Evolutionary conservation across 2,888 invertebrate species (phyloP), one percentile per base, ranked within the genome.

Genomic region (Brachylomia viminalis): DNA sequence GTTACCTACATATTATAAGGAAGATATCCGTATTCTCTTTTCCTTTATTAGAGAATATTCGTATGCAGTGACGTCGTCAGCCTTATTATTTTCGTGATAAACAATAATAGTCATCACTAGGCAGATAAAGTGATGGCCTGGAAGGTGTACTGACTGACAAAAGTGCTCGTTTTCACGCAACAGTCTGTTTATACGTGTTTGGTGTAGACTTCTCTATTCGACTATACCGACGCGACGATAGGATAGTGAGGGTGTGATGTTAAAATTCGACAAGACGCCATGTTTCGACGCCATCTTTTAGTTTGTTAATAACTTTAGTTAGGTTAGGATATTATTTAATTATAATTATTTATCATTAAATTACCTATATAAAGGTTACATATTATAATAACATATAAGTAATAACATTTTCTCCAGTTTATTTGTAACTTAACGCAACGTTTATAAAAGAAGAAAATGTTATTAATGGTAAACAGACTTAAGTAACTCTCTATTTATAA

Each of bases 41-140:
- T 82, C 83, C 84, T 81, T 85, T 86, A 91, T 90, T 90, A 91
- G 70, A 82, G 87, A 91, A 89, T 83, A 93, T 93, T 93, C 87
- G 86, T 84, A 92, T 91, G 90, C 92, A 89, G 86, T 79, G 86
- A 77, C 87, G 83, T 80, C 83, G 81, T 79, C 86, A 79, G 80
- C 85, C 88, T 91, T 91, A 91, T 92, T 90, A 92, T 90, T 87
- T 90, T 87, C 86, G 87, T 87, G 90, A 92, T 93, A 92, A 93
- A 92, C 91, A 91, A 91, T 92, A 92, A 91, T 89, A 88, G 89
- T 86, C 90, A 92, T 92, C 91, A 90, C 92, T 88, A 89, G 82
- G 89, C 86, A 87, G 89, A 91, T 91, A 92, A 91, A 93, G 90
- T 90, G 89, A 91, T 93, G 92, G 91, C 93, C 92, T 89, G 90